Evolutionary conservation across 2,113 vertebrate genomes (phyloP).

Genomic region (Onychostruthus taczanowskii): DNA sequence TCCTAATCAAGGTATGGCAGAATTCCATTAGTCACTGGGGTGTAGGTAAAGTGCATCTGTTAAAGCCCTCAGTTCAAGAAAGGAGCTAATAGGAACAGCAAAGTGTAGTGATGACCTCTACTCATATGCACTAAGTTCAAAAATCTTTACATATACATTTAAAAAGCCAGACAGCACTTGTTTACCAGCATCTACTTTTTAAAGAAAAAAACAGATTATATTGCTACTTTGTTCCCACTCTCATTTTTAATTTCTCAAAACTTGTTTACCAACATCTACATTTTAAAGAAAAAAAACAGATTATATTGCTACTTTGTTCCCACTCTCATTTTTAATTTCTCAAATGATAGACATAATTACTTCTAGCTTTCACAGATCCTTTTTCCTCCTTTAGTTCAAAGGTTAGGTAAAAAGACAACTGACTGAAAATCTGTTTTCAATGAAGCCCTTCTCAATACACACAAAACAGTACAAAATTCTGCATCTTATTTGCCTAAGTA

Average conservation of each 20-base stretch:
- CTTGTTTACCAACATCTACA: not conserved
- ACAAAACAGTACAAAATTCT: not conserved
- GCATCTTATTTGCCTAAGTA: not conserved
- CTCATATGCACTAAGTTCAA: not conserved
- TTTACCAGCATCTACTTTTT: not conserved
- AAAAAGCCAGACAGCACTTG: not conserved
- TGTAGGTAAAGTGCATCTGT: not conserved
- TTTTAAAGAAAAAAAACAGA: not conserved
- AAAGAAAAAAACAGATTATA: not conserved
- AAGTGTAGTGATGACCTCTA: not conserved
- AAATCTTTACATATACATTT: not conserved
- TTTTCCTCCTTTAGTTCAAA: not conserved
- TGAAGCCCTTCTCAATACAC: not conserved
- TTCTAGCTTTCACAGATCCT: not conserved
- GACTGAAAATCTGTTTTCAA: not conserved
- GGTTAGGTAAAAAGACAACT: not conserved
- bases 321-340: not conserved
- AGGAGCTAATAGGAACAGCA: not conserved
- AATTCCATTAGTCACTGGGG: not conserved
- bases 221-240: not conserved
- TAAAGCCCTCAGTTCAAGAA: not conserved
- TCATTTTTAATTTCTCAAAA: not conserved
- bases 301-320: not conserved
- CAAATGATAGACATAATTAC: not conserved
- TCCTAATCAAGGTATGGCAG: not conserved